These are phyloP conservation scores for Cercocebus atys DNA, from an alignment of 2,113 vertebrate species.

Conservation along the genomic window DNA sequence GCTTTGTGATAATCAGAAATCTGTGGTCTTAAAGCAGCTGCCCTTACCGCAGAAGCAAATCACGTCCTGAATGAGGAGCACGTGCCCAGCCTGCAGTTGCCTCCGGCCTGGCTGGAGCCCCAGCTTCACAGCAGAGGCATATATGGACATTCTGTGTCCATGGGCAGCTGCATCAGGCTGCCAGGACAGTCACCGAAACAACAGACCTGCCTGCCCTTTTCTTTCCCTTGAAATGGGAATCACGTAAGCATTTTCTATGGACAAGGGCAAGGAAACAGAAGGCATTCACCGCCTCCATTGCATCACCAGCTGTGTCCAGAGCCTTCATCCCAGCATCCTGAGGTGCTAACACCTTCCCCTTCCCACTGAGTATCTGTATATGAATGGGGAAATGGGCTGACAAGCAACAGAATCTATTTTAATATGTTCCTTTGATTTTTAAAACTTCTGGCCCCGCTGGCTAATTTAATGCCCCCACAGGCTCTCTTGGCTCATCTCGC, in stretches of 20 bases:
- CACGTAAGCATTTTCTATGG: neutral
- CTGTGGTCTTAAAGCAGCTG: no score
- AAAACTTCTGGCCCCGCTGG: neutral
- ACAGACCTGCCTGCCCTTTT: neutral
- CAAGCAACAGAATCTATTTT: neutral
- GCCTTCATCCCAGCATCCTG: neutral
- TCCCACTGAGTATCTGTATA: fast-evolving
- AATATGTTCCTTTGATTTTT: neutral
- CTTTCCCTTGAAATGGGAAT: neutral
- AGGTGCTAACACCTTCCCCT: fast-evolving
- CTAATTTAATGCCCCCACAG: neutral
- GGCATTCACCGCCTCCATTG: neutral
- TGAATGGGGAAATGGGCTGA: neutral
- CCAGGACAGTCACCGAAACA: neutral
- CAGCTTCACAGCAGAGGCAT: neutral
- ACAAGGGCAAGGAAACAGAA: neutral
- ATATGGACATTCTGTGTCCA: neutral
- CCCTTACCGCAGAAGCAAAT: neutral
- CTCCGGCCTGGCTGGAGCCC: neutral
- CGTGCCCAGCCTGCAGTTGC: neutral
- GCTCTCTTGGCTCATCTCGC: neutral
- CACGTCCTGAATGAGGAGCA: fast-evolving
- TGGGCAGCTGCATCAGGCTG: neutral
- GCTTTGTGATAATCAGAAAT: neutral
- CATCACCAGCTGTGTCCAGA: neutral